These are phyloP conservation scores for Mus musculus DNA, from an alignment of 2,113 vertebrate genomes.

Conservation along the genomic window DNA sequence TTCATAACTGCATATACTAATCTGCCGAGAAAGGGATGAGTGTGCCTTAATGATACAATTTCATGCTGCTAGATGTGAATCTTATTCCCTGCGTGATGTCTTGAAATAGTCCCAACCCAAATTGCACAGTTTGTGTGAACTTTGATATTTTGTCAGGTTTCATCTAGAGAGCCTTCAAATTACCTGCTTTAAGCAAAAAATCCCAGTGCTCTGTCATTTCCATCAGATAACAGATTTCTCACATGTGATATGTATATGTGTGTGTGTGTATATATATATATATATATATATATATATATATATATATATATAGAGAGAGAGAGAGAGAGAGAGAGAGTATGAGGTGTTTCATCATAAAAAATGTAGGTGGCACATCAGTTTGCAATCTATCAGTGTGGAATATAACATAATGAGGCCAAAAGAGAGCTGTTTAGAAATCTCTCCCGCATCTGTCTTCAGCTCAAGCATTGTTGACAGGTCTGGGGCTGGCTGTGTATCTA, in stretches of 20 bases:
- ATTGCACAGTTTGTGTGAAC: conserved; percentile 44
- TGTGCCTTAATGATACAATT: conserved; percentile 42
- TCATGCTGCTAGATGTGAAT: conserved; percentile 41
- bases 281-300: neutral
- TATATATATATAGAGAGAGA: no score
- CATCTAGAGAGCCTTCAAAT: conserved; percentile 57
- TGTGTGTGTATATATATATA: no score
- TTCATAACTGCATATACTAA: conserved; percentile 33
- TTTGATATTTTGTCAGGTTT: conserved; percentile 68
- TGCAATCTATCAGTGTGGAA: neutral
- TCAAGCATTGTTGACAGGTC: neutral
- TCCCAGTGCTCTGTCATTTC: conserved; percentile 30
- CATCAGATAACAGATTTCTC: conserved; percentile 65
- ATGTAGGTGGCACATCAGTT: neutral
- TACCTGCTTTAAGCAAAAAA: conserved; percentile 51
- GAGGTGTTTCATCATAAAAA: conserved; percentile 72
- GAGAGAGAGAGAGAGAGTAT: neutral
- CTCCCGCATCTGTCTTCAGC: neutral
- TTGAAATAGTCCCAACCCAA: conserved; percentile 63
- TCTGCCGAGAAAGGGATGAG: neutral
- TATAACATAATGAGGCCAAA: conserved; percentile 44
- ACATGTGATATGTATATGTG: neutral
- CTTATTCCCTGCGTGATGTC: conserved; percentile 40
- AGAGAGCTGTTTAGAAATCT: conserved; percentile 43
- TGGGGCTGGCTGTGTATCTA: neutral